Percentiles rank a stretch among this genome's conserved stretches.
Evolutionary conservation across 1,140 invertebrate species (phyloP).

Genomic region (Aphaenogaster rudis): DNA sequence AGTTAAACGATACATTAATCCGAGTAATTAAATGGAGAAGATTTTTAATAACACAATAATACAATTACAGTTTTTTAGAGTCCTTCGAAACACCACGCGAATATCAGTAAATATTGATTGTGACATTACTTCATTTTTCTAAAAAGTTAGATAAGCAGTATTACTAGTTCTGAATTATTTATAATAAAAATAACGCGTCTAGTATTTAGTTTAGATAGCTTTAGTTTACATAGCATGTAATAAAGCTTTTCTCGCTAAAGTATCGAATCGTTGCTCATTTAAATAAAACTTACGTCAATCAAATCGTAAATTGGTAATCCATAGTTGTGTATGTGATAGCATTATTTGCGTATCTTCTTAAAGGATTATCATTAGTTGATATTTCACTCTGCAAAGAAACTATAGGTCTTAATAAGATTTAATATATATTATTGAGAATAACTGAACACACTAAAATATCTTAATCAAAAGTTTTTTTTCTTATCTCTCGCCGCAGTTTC

Average conservation of each 20-base stretch:
- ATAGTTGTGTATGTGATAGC: neutral
- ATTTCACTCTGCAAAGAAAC: constrained; percentile 20
- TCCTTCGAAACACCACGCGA: neutral
- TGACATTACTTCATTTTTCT: neutral
- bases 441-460: neutral
- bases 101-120: neutral
- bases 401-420: neutral
- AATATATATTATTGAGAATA: neutral
- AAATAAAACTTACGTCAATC: constrained; percentile 18
- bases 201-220: neutral
- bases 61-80: neutral
- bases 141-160: neutral
- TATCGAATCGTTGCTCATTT: constrained; percentile 11
- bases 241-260: neutral
- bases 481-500: neutral
- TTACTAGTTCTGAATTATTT: neutral
- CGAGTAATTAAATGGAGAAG: constrained; percentile 5
- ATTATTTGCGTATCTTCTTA: constrained; percentile 19
- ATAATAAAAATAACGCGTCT: neutral
- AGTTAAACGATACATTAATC: neutral
- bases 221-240: neutral
- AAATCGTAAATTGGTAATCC: constrained; percentile 23
- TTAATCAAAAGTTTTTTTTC: neutral
- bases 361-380: constrained; percentile 13
- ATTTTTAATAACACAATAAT: neutral